Evolutionary conservation across 2,888 invertebrate species (phyloP).

Genomic region (Tenodera sinensis): DNA sequence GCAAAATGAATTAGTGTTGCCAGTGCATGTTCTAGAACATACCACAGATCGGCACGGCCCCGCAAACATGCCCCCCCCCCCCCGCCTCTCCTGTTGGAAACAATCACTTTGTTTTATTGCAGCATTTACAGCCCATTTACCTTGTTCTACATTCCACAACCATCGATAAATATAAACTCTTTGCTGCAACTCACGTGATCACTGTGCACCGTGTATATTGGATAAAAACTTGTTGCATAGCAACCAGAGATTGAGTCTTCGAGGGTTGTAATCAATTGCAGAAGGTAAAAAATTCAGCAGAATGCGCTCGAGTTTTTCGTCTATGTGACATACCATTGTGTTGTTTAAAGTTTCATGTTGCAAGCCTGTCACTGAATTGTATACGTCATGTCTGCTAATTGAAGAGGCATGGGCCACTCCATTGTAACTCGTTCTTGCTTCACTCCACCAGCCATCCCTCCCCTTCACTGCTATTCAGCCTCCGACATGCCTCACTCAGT

Average conservation of each 20-base stretch:
- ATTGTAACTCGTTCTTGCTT: no score
- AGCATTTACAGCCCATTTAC: neutral
- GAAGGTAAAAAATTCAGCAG: no score
- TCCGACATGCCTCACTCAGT: no score
- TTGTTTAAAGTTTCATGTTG: no score
- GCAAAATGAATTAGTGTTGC: neutral
- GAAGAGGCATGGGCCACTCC: no score
- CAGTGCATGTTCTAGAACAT: neutral
- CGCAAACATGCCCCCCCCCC: neutral
- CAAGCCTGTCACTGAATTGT: no score
- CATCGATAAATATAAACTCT: neutral
- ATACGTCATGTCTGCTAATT: no score
- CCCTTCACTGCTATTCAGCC: no score
- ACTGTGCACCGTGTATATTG: neutral
- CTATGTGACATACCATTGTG: no score
- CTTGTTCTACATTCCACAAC: neutral
- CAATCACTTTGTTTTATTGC: neutral
- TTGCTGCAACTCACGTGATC: neutral
- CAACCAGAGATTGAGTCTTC: neutral
- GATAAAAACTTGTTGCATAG: neutral
- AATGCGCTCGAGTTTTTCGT: no score
- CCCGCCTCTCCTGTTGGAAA: neutral
- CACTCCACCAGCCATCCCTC: no score
- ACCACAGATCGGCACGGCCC: neutral
- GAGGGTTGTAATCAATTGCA: neutral